Conservation (phyloP, 2,888 invertebrate species). For the Lumbricus terrestris region DNA sequence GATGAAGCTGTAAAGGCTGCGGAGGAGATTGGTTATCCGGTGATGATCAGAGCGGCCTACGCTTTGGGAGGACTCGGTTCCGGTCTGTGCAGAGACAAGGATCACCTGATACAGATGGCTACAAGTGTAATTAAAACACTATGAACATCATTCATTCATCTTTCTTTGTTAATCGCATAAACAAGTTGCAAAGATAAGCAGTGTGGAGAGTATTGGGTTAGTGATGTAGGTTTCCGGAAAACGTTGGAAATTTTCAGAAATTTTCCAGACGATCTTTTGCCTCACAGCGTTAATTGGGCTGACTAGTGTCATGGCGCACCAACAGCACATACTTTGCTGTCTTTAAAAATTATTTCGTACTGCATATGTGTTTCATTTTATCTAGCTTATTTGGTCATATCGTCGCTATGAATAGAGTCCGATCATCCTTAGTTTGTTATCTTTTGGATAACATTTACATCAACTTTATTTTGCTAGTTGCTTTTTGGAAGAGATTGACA, state of each 20-base stretch:
- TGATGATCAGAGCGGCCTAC: slow-evolving; percentile 51
- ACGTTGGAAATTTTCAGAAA: too few relatives aligned
- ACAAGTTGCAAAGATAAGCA: too few relatives aligned
- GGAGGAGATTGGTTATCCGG: slow-evolving; percentile 48
- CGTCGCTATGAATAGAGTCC: too few relatives aligned
- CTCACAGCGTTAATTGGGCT: too few relatives aligned
- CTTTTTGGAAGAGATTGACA: too few relatives aligned
- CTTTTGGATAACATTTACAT: too few relatives aligned
- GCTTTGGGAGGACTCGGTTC: slow-evolving; percentile 55
- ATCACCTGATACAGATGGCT: slow-evolving; percentile 43
- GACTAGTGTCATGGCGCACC: too few relatives aligned
- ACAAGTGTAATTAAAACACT: slow-evolving; percentile 39
- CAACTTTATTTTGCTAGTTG: too few relatives aligned
- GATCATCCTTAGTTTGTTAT: background rate
- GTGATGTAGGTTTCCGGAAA: too few relatives aligned
- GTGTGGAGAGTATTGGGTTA: too few relatives aligned
- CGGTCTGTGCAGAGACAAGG: slow-evolving; percentile 45
- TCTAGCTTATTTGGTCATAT: background rate
- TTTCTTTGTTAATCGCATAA: background rate
- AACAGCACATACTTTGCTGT: background rate
- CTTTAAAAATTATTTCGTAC: background rate
- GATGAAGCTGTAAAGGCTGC: slow-evolving; percentile 46
- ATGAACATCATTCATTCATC: background rate
- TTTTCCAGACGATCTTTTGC: too few relatives aligned
- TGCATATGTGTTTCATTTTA: background rate